phyloP scores from a whole-genome alignment of 2,888 invertebrate genomes.

The Endomychus coccineus region DNA sequence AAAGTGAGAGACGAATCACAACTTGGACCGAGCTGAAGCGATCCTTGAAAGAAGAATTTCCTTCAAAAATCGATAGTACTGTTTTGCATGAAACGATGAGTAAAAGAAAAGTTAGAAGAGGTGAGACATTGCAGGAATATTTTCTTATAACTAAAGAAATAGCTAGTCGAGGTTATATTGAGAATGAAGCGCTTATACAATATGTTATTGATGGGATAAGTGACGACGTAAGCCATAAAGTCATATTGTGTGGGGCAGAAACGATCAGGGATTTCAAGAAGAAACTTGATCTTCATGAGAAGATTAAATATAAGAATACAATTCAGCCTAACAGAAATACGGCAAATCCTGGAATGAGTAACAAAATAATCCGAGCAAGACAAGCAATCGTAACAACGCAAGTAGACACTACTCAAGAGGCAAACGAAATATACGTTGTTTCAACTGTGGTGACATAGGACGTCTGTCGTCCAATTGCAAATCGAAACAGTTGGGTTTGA shows the following conservation, averaged over 20 bases:
- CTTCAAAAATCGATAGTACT: slow-evolving; percentile 11
- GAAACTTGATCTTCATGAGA: slow-evolving; percentile 19
- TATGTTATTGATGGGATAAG: slow-evolving; percentile 36
- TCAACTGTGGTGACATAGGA: slow-evolving; percentile 11
- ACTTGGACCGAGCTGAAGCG: slow-evolving; percentile 16
- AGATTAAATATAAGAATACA: slow-evolving; percentile 14
- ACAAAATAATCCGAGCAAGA: neutral
- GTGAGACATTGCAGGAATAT: slow-evolving; percentile 33
- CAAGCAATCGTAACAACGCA: neutral
- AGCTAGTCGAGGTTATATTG: slow-evolving; percentile 29
- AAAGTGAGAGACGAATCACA: slow-evolving; percentile 16
- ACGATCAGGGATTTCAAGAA: slow-evolving; percentile 20
- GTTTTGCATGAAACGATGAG: slow-evolving; percentile 12
- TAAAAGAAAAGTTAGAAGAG: slow-evolving; percentile 25
- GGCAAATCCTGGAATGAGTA: neutral
- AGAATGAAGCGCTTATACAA: slow-evolving; percentile 31
- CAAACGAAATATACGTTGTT: neutral
- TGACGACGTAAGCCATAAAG: slow-evolving; percentile 19
- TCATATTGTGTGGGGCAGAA: slow-evolving; percentile 20
- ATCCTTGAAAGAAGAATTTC: slow-evolving; percentile 14
- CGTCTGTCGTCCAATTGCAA: slow-evolving; percentile 13
- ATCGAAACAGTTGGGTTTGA: slow-evolving; percentile 25
- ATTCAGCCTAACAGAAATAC: neutral
- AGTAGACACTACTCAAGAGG: neutral
- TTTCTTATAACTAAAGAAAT: slow-evolving; percentile 33